Base-by-base conservation (phyloP, 1,140 invertebrate genomes). In the Gonioctena quinquepunctata region DNA sequence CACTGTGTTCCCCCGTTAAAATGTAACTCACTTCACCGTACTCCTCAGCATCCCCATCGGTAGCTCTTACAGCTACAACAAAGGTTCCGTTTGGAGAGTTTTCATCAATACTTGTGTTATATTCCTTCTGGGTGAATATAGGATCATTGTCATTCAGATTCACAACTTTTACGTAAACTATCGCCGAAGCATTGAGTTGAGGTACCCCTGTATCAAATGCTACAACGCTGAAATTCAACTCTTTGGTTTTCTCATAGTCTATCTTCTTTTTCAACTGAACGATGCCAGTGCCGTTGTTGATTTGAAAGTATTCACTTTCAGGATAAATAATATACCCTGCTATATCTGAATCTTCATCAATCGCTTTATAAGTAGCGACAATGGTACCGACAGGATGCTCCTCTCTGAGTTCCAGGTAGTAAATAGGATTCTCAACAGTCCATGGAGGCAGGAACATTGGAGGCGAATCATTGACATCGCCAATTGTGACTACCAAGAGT, bases 71-170 rank as follows among this genome's bases (percentile, higher is more conserved):
- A 21, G 87, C 87, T 0, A 90, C 82, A 0, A 94, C 88, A 4
- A 86, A 85, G 1, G 91, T 92, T 3, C 90, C 92, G 1, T 86
- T 84, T 0, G 87, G 86, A 0, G 92, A 88, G 78, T 96, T 94
- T 83, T 97, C 95, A 1, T 86, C 81, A 0, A 96, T 86, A 0
- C 84, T 86, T 0, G 89, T 90, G 26, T 89, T 88, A 80, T 96
- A 96, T 5, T 85, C 83, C 6, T 84, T 75, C 60, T 87, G 82
- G 13, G 87, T 85, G 78, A 96, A 97, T 42, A 89, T 85, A 0
- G 95, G 95, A 81, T 90, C 89, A 76, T 94, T 93, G 78, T 97
- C 95, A 77, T 97, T 97, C 0, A 95, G 88, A 79, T 96, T 96
- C 19, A 91, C 86, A 11, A 97, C 88, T 42, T 90, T 89, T 0